A percentile compares a stretch with the other conserved stretches of the same genome.
These are phyloP conservation scores for Macrosiphum euphorbiae DNA, from an alignment of 2,888 invertebrate species.

Conservation along the genomic window DNA sequence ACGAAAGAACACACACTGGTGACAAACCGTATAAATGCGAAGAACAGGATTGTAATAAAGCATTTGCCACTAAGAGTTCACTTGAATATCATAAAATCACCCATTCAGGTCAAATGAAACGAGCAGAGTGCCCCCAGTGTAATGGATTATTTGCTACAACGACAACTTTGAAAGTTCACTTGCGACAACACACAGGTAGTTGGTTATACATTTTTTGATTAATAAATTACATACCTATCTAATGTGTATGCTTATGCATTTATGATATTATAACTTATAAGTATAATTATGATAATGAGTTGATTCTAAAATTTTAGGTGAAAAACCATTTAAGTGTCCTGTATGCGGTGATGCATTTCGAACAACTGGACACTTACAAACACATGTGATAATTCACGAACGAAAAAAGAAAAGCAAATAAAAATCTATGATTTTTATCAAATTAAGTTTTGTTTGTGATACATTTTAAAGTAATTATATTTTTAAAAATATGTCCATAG, in stretches of 20 bases:
- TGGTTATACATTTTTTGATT: not conserved
- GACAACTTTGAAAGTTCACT: conserved; percentile 53
- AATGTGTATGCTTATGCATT: not conserved
- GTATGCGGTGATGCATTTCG: conserved; percentile 59
- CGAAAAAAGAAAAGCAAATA: conserved; percentile 49
- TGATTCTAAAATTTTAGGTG: conserved; percentile 23
- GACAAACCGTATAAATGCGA: conserved; percentile 54
- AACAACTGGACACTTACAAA: conserved; percentile 53
- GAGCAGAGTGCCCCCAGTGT: conserved; percentile 49
- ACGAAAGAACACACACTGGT: conserved; percentile 55
- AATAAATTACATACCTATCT: not conserved
- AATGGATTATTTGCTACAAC: conserved; percentile 55
- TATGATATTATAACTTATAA: not conserved
- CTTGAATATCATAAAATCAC: conserved; percentile 53
- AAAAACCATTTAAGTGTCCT: conserved; percentile 62
- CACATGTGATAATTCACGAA: conserved; percentile 48
- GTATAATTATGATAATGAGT: not conserved
- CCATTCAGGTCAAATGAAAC: conserved; percentile 59
- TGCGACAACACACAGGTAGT: conserved; percentile 57
- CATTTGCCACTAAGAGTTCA: conserved; percentile 55
- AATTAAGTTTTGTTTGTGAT: not conserved
- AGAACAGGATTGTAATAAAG: conserved; percentile 43
- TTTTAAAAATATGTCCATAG: not conserved
- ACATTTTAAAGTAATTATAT: not conserved
- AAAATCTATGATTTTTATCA: not conserved